Conservation (phyloP, 2,888 invertebrate species). For the Drosophila ezoana region DNA sequence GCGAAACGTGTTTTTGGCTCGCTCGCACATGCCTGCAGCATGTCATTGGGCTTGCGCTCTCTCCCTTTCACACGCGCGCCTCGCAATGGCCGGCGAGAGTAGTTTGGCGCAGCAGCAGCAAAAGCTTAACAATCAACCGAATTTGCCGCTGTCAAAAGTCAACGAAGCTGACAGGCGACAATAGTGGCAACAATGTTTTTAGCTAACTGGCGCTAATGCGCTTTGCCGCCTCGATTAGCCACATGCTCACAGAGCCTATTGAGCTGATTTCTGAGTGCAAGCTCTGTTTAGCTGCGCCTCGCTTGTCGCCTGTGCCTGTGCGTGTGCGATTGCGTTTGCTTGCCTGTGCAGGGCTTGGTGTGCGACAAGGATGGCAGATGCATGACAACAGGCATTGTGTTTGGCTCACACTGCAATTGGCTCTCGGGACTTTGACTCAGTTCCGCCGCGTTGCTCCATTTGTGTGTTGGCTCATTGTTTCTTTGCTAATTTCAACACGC, state of each 20-base stretch:
- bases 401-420: constrained; percentile 58
- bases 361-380: constrained; percentile 27
- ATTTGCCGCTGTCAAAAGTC: constrained; percentile 57
- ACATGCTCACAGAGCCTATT: neutral
- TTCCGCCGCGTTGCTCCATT: constrained; percentile 12
- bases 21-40: constrained; percentile 3
- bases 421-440: constrained; percentile 22
- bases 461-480: constrained; percentile 24
- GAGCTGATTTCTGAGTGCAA: constrained; percentile 1
- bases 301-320: constrained; percentile 33
- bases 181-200: constrained; percentile 24
- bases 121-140: constrained; percentile 13
- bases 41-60: neutral
- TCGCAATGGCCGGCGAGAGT: constrained; percentile 12
- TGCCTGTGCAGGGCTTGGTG: neutral
- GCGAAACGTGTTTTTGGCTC: constrained; percentile 51
- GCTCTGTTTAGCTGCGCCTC: neutral
- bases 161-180: constrained; percentile 58
- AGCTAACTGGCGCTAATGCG: constrained; percentile 32
- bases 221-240: constrained; percentile 16
- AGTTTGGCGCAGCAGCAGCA: constrained; percentile 8
- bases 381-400: constrained; percentile 20
- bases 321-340: neutral
- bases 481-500: constrained; percentile 57
- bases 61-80: constrained; percentile 1